A percentile compares a stretch with the other conserved stretches of the same genome.
Conservation (phyloP, 2,113 vertebrate species). For the Ceyx melanurus region DNA sequence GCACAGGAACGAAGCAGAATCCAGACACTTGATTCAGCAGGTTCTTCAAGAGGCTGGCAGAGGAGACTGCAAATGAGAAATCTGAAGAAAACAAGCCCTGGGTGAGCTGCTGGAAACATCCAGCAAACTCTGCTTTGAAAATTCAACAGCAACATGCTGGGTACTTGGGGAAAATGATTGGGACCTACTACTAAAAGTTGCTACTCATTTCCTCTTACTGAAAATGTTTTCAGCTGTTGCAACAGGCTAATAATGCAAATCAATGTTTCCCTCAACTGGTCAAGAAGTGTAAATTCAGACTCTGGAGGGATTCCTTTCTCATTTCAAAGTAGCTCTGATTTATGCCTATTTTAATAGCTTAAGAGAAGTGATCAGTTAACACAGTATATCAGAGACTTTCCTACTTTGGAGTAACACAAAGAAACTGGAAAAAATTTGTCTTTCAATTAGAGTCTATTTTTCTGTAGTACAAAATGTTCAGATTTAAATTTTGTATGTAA, state of each 20-base stretch:
- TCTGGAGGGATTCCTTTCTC: background rate
- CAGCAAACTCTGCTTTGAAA: background rate
- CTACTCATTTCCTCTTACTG: background rate
- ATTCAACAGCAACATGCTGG: background rate
- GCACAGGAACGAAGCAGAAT: background rate
- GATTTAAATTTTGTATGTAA: background rate
- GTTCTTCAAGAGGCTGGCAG: background rate
- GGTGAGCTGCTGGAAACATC: background rate
- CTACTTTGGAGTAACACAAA: background rate
- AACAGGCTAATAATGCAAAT: background rate
- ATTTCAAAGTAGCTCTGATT: background rate
- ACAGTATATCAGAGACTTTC: background rate
- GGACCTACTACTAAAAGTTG: background rate
- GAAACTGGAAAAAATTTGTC: background rate
- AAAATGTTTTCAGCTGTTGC: background rate
- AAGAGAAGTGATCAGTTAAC: background rate
- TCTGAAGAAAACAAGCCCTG: background rate
- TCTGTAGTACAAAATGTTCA: background rate
- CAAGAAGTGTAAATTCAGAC: background rate
- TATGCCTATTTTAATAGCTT: background rate
- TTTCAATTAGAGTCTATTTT: background rate
- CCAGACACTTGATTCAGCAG: background rate
- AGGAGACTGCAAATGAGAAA: background rate
- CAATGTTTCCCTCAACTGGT: background rate
- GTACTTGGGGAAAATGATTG: background rate